phyloP scores from a whole-genome alignment of 2,113 vertebrate species.

The Astur gentilis region DNA sequence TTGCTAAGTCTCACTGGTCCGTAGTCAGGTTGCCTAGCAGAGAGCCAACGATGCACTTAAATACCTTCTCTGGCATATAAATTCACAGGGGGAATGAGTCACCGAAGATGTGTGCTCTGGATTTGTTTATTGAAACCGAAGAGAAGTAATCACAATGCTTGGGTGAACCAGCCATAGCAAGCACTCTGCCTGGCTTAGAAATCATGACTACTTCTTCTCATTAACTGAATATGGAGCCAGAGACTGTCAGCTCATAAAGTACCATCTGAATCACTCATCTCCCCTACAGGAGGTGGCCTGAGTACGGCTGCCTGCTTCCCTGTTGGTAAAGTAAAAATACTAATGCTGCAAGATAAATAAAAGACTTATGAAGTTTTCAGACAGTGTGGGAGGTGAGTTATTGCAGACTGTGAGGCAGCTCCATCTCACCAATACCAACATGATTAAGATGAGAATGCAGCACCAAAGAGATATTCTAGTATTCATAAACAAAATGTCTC shows the following conservation, averaged over 20 bases:
- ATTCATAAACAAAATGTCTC: neutral
- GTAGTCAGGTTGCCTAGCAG: neutral
- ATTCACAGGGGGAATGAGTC: neutral
- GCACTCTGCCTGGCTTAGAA: neutral
- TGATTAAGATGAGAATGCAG: neutral
- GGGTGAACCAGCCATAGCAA: neutral
- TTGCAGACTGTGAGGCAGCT: neutral
- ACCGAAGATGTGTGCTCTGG: neutral
- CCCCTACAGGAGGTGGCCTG: neutral
- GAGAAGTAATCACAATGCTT: neutral
- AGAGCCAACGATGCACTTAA: neutral
- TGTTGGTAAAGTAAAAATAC: neutral
- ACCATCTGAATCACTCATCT: neutral
- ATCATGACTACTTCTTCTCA: neutral
- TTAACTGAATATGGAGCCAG: neutral
- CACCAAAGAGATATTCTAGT: neutral
- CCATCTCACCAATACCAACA: neutral
- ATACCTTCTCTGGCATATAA: neutral
- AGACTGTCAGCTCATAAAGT: neutral
- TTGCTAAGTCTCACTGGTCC: neutral
- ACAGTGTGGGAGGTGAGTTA: neutral
- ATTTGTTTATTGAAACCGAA: neutral
- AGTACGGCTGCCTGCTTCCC: neutral
- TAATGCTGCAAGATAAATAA: constrained; percentile 9
- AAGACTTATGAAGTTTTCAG: neutral